phyloP scores from a whole-genome alignment of 2,888 invertebrate species.

The Tachina grossa region DNA sequence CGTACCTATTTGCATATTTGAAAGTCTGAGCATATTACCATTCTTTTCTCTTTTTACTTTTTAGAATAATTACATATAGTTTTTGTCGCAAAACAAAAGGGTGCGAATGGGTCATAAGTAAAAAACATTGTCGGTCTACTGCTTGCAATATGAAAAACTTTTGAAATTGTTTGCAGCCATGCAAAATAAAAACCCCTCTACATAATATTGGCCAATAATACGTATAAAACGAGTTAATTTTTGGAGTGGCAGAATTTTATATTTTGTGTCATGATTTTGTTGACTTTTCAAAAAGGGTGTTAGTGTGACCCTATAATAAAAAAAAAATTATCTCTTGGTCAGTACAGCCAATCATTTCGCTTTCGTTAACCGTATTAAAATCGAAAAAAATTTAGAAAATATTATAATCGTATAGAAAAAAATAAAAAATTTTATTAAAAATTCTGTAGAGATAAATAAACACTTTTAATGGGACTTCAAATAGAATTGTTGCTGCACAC shows the following conservation, averaged over 20 bases:
- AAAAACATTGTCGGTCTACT: slow-evolving; percentile 6
- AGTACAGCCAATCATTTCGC: slow-evolving; percentile 63
- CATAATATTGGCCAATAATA: slow-evolving; percentile 25
- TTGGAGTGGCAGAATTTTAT: not conserved
- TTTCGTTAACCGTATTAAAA: slow-evolving; percentile 60
- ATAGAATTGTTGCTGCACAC: too few species aligned
- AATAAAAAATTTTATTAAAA: not conserved
- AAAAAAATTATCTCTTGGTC: slow-evolving; percentile 53
- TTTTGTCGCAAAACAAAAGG: slow-evolving; percentile 40
- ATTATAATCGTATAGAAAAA: not conserved
- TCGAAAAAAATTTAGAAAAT: not conserved
- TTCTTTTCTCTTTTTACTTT: slow-evolving; percentile 5
- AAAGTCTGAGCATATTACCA: slow-evolving; percentile 31
- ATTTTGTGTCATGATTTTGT: not conserved
- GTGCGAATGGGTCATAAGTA: slow-evolving; percentile 72
- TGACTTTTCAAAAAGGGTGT: slow-evolving; percentile 8
- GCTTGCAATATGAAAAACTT: slow-evolving; percentile 13
- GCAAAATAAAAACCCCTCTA: not conserved
- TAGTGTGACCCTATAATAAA: not conserved
- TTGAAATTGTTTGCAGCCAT: not conserved
- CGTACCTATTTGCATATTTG: not conserved
- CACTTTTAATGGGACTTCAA: too few species aligned
- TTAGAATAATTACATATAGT: slow-evolving; percentile 22
- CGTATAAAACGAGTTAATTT: slow-evolving; percentile 45
- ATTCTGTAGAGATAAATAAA: not conserved